These are phyloP conservation scores for Magallana angulata DNA, from an alignment of 1,140 invertebrate species.

Conservation along the genomic window DNA sequence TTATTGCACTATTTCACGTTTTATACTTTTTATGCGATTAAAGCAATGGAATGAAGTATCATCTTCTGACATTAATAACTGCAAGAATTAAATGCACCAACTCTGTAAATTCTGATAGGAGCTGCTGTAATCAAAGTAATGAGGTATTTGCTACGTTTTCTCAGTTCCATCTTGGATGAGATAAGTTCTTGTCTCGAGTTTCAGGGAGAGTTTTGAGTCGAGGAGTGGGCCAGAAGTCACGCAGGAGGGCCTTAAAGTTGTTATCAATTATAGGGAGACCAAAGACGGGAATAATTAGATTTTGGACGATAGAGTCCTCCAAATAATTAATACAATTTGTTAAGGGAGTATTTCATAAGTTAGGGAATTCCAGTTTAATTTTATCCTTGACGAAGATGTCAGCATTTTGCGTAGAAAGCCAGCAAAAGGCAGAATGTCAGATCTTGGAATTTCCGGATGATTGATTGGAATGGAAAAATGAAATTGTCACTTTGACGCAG, in stretches of 20 bases:
- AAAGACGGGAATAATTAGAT: slow-evolving; percentile 22
- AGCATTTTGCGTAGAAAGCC: background rate
- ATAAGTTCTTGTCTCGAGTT: background rate
- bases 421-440: background rate
- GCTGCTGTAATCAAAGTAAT: background rate
- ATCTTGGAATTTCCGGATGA: background rate
- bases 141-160: background rate
- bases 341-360: background rate
- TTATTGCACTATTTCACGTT: too few species aligned
- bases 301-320: background rate
- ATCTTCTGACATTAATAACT: too few species aligned
- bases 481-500: background rate
- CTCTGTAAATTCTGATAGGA: background rate
- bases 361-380: background rate
- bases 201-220: background rate
- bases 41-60: too few species aligned
- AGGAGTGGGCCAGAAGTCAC: background rate
- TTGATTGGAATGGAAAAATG: slow-evolving; percentile 1
- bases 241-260: background rate
- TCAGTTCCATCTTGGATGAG: too few species aligned
- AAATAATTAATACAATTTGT: slow-evolving; percentile 1
- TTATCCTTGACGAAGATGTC: background rate
- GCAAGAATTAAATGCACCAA: too few species aligned
- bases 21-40: too few species aligned
- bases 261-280: background rate